phyloP scores from a whole-genome alignment of 2,113 vertebrate species.

The Dolichallabes microphthalmus region DNA sequence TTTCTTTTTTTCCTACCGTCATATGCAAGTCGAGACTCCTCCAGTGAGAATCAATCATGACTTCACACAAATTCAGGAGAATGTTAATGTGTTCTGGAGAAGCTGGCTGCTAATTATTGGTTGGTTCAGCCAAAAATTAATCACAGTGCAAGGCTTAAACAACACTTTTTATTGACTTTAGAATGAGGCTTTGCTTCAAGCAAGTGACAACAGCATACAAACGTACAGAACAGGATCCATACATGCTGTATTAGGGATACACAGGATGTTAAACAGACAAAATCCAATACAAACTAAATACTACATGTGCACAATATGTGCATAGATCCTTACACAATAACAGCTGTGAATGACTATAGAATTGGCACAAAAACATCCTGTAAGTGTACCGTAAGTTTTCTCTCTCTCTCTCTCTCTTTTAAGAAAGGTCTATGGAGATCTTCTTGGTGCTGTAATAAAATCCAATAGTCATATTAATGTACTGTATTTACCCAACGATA shows the following conservation, averaged over 20 bases:
- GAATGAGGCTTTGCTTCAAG: not conserved
- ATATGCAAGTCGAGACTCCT: not conserved
- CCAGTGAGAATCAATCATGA: not conserved
- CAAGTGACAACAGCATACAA: not conserved
- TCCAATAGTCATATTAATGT: not conserved
- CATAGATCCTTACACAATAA: conserved; percentile 3
- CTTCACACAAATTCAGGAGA: not conserved
- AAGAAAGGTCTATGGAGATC: not conserved
- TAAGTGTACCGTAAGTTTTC: not conserved
- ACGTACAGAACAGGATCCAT: not conserved
- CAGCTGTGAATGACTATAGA: not conserved
- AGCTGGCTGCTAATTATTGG: not conserved
- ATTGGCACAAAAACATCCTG: not conserved
- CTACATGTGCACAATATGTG: not conserved
- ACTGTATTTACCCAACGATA: not conserved
- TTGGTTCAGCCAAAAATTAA: not conserved
- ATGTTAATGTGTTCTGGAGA: conserved; percentile 1
- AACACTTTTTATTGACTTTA: not conserved
- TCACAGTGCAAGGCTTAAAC: not conserved
- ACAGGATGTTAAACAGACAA: conserved; percentile 1
- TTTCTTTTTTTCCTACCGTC: too few species aligned
- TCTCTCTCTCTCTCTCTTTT: not conserved
- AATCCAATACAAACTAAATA: not conserved
- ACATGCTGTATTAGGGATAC: not conserved
- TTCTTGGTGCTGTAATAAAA: not conserved